Conservation (phyloP, 2,888 invertebrate genomes). For the Timema podura region DNA sequence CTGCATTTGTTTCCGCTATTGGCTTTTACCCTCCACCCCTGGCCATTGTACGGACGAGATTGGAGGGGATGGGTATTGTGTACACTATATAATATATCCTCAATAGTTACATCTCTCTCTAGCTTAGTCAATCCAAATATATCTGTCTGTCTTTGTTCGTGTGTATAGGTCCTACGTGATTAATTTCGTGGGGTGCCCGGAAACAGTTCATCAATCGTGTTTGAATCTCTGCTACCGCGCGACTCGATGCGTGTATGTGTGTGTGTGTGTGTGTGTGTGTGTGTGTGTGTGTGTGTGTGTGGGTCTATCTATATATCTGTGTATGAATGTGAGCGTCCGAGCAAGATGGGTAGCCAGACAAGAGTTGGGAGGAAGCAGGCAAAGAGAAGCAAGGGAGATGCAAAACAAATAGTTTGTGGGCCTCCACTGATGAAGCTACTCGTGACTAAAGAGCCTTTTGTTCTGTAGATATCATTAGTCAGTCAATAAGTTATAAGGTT, state of each 20-base stretch:
- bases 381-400: not conserved
- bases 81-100: no score
- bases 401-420: not conserved
- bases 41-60: conserved; percentile 18
- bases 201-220: conserved; percentile 26
- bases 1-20: conserved; percentile 23
- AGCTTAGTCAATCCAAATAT: no score
- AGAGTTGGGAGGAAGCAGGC: not conserved
- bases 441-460: conserved; percentile 18
- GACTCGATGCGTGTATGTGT: no score
- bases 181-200: conserved; percentile 24
- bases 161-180: conserved; percentile 16
- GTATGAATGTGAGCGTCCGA: no score
- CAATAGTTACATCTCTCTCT: no score
- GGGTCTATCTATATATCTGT: no score
- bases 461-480: conserved; percentile 23
- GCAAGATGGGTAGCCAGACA: no score
- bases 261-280: no score
- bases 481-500: conserved; percentile 25
- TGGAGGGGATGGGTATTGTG: no score
- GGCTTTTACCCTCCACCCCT: conserved; percentile 23
- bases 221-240: not conserved
- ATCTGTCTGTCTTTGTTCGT: conserved; percentile 20
- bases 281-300: no score
- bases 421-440: not conserved